A percentile compares a stretch with the other conserved stretches of the same genome.
These are phyloP conservation scores for Rhizomys pruinosus DNA, from an alignment of 2,113 vertebrate genomes.

Conservation along the genomic window DNA sequence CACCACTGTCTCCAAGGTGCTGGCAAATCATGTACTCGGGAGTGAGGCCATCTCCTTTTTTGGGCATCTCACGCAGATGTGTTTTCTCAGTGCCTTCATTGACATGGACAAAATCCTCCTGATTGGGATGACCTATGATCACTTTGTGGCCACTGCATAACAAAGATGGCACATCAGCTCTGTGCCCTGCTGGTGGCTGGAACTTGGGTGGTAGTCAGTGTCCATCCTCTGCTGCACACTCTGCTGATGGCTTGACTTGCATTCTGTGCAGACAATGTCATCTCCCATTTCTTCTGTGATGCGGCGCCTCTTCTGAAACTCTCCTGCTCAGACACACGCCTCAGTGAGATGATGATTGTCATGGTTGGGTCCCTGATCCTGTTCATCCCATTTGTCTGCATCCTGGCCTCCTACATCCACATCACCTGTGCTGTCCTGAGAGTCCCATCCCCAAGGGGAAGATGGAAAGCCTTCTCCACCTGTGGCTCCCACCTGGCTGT, in stretches of 20 bases:
- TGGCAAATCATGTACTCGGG: constrained; percentile 43
- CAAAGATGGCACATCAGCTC: neutral
- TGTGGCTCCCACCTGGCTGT: neutral
- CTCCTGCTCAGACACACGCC: constrained; percentile 56
- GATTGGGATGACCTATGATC: constrained; percentile 79
- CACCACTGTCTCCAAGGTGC: constrained; percentile 75
- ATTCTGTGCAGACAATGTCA: constrained; percentile 68
- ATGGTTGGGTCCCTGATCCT: neutral
- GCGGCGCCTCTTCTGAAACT: constrained; percentile 67
- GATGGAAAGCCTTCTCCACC: neutral
- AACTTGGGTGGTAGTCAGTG: constrained; percentile 49
- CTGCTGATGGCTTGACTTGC: constrained; percentile 68
- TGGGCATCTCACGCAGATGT: constrained; percentile 74
- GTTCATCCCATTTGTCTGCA: neutral
- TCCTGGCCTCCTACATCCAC: neutral
- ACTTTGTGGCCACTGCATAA: constrained; percentile 57
- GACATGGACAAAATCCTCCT: constrained; percentile 80
- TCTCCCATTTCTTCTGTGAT: constrained; percentile 82
- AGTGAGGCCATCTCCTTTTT: constrained; percentile 72
- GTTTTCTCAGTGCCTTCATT: constrained; percentile 40
- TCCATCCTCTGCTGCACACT: constrained; percentile 70
- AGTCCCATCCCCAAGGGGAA: neutral
- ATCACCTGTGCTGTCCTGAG: neutral
- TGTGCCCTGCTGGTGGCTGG: constrained; percentile 60
- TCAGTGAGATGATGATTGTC: neutral